Conservation (phyloP, 2,888 invertebrate genomes). For the Patella ulyssiponensis region DNA sequence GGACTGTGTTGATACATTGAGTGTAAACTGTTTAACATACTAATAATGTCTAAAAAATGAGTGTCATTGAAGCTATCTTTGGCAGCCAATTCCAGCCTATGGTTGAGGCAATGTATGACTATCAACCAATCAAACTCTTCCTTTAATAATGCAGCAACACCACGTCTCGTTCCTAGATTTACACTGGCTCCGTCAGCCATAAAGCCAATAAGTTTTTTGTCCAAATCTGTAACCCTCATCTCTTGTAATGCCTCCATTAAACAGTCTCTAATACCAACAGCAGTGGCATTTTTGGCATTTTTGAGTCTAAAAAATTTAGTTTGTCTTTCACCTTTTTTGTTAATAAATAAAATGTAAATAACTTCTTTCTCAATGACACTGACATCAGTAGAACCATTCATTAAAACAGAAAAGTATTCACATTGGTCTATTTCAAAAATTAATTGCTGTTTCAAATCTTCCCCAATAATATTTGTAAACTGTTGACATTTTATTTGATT, state of each 20-base stretch:
- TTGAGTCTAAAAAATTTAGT: constrained; percentile 13
- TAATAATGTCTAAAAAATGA: neutral
- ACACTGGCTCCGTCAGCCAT: constrained; percentile 15
- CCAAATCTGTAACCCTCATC: constrained; percentile 4
- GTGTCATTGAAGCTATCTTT: neutral
- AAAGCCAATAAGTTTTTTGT: constrained; percentile 7
- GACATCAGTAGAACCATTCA: neutral
- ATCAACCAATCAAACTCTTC: neutral
- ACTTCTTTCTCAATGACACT: constrained; percentile 8
- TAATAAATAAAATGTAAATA: constrained; percentile 7
- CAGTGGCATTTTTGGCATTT: constrained; percentile 5
- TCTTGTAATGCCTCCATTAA: neutral
- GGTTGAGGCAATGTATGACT: constrained; percentile 15
- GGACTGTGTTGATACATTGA: neutral
- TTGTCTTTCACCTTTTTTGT: neutral
- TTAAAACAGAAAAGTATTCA: neutral
- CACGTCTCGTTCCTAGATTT: neutral
- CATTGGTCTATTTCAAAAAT: neutral
- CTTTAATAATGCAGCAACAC: neutral
- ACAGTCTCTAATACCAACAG: constrained; percentile 2
- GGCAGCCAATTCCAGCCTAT: constrained; percentile 12
- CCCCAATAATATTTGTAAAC: constrained; percentile 4
- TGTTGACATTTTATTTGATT: constrained; percentile 8
- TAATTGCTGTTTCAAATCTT: neutral
- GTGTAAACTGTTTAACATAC: neutral